Conservation (phyloP, 2,113 vertebrate species). For the Copsychus sechellarum region DNA sequence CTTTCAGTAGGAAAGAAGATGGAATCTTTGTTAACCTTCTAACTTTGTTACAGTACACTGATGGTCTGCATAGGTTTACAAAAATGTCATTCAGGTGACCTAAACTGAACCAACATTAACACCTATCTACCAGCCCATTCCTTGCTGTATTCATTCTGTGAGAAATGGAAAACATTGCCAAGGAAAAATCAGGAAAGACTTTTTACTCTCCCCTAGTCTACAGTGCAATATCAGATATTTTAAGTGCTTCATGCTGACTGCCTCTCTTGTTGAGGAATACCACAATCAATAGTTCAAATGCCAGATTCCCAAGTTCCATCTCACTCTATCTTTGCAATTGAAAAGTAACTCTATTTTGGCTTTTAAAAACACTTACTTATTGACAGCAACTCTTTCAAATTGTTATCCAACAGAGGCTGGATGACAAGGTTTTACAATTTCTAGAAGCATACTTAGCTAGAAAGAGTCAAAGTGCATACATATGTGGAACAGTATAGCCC, state of each 20-base stretch:
- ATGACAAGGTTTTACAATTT: not conserved
- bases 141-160: not conserved
- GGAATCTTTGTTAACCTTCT: not conserved
- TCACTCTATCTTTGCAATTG: not conserved
- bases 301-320: not conserved
- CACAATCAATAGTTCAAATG: not conserved
- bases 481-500: not conserved
- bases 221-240: not conserved
- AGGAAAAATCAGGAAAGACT: not conserved
- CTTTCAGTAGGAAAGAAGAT: not conserved
- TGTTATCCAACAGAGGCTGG: not conserved
- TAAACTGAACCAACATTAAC: not conserved
- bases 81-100: not conserved
- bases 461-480: not conserved
- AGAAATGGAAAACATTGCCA: not conserved
- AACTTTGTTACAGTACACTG: not conserved
- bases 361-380: not conserved
- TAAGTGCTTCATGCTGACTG: not conserved
- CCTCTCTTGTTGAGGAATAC: not conserved
- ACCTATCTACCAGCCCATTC: not conserved
- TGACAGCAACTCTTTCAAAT: not conserved
- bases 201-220: not conserved
- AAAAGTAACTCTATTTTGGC: not conserved
- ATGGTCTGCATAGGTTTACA: not conserved
- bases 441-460: not conserved